Conservation (phyloP, 2,113 vertebrate species). For the Mustela lutreola region DNA sequence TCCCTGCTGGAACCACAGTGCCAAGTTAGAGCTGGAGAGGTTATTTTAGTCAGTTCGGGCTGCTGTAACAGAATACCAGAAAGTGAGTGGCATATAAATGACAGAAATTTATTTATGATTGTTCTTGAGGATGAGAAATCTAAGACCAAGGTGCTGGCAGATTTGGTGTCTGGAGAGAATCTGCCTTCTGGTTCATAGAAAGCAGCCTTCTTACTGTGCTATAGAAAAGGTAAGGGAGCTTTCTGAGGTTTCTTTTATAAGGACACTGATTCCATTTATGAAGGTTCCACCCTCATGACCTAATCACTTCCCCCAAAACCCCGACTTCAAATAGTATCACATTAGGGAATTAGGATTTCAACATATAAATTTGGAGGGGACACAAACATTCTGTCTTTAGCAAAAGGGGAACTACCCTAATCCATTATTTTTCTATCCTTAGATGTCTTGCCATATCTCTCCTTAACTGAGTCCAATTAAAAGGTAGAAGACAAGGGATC, state of each 20-base stretch:
- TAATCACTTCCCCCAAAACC: not conserved
- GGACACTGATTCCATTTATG: not conserved
- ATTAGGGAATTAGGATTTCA: not conserved
- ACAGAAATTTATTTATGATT: not conserved
- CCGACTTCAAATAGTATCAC: not conserved
- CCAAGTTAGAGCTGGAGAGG: not conserved
- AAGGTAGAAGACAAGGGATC: not conserved
- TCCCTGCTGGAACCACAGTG: no score
- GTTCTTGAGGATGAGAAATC: not conserved
- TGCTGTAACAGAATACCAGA: not conserved
- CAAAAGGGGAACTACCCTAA: not conserved
- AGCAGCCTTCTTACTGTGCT: not conserved
- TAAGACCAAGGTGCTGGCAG: not conserved
- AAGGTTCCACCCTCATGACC: not conserved
- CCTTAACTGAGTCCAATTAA: not conserved
- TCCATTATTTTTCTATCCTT: not conserved
- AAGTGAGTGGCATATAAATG: not conserved
- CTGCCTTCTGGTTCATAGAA: not conserved
- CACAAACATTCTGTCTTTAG: not conserved
- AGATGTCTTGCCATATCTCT: not conserved
- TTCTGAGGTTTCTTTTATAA: not conserved
- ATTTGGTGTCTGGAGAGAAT: not conserved
- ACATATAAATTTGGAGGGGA: not conserved
- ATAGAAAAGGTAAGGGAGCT: not conserved
- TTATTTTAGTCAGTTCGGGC: not conserved